Conservation (phyloP, 2,797 vertebrate genomes). For the Thamnophis elegans region DNA sequence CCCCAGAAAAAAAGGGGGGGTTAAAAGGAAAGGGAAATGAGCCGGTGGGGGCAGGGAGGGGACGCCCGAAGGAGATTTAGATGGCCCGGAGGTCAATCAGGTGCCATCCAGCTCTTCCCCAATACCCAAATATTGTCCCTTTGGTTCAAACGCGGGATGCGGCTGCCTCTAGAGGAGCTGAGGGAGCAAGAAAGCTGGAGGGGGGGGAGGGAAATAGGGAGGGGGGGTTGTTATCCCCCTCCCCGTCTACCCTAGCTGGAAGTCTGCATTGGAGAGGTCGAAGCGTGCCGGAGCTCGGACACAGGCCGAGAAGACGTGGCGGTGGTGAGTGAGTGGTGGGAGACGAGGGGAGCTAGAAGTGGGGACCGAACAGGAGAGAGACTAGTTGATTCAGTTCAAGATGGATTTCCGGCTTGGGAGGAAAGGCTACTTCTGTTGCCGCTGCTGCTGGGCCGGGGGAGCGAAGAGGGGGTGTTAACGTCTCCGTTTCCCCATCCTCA, state of each 20-base stretch:
- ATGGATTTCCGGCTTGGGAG: constrained; percentile 42
- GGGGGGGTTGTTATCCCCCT: no score
- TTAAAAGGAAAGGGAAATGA: no score
- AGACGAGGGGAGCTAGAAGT: neutral
- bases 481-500: neutral
- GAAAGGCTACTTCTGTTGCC: neutral
- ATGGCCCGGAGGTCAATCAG: neutral
- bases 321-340: neutral
- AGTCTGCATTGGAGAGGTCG: constrained; percentile 20
- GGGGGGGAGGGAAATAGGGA: neutral
- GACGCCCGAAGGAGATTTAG: neutral
- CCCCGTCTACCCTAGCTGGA: neutral
- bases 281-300: constrained; percentile 2
- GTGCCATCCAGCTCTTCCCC: neutral
- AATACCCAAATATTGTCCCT: no score
- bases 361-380: neutral
- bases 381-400: constrained; percentile 35
- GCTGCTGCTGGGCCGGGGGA: neutral
- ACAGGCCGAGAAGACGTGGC: neutral
- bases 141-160: neutral
- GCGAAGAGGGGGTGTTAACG: neutral
- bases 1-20: no score
- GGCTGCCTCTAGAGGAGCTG: neutral
- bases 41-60: neutral
- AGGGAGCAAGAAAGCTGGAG: neutral